These are phyloP conservation scores for Sisyra terminalis DNA, from an alignment of 2,888 invertebrate genomes.

Conservation along the genomic window DNA sequence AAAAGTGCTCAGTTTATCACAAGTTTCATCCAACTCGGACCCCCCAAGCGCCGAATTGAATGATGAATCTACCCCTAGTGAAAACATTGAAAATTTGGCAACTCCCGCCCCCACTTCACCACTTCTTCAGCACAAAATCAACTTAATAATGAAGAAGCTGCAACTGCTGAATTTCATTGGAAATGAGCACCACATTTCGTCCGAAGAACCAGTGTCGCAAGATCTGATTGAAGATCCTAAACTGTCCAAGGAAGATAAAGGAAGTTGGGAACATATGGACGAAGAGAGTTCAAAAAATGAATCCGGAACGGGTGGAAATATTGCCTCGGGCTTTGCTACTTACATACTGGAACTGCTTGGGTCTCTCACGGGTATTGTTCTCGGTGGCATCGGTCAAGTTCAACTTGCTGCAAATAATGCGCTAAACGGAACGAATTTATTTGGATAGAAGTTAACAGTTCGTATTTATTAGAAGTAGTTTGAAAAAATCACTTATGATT, in stretches of 20 bases:
- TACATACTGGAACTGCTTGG: constrained; percentile 12
- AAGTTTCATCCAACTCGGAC: too few relatives aligned
- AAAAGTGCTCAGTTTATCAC: too few relatives aligned
- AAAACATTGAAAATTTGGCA: too few relatives aligned
- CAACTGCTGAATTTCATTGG: neutral
- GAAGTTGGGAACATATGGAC: constrained; percentile 2
- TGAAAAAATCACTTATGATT: too few relatives aligned
- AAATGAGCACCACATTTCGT: neutral
- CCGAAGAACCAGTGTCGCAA: neutral
- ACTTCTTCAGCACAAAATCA: too few relatives aligned
- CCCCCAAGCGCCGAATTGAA: too few relatives aligned
- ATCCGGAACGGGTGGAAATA: neutral
- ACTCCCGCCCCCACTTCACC: too few relatives aligned
- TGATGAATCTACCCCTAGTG: too few relatives aligned
- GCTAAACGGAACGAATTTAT: neutral
- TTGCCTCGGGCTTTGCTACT: constrained; percentile 8
- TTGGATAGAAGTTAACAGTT: too few relatives aligned
- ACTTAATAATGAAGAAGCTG: too few relatives aligned
- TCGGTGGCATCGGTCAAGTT: constrained; percentile 11
- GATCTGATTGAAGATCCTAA: neutral
- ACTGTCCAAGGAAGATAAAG: neutral
- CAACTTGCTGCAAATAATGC: neutral
- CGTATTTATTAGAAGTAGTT: too few relatives aligned
- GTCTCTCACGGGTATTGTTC: constrained; percentile 10
- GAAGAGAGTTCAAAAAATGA: constrained; percentile 1